A percentile compares a stretch with the other conserved stretches of the same genome.
Evolutionary conservation across 2,888 invertebrate genomes (phyloP).

Genomic region (Cetonia aurata): DNA sequence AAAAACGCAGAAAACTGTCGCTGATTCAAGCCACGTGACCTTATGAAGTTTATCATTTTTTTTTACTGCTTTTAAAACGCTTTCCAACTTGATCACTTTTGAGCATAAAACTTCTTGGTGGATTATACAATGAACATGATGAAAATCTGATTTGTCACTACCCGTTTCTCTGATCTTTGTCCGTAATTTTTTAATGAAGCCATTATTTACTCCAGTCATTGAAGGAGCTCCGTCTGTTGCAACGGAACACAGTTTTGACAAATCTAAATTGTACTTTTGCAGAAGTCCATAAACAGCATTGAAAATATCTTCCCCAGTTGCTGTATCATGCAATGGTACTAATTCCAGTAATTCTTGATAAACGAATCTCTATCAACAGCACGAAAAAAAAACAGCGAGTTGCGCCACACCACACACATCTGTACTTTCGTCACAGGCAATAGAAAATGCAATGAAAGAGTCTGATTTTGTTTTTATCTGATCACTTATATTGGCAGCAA

Average conservation of each 20-base stretch:
- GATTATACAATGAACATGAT: slow-evolving; percentile 15
- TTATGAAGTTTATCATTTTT: slow-evolving; percentile 12
- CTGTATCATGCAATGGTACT: too few species aligned
- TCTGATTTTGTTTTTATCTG: background rate
- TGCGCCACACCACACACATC: too few species aligned
- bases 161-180: slow-evolving; percentile 1
- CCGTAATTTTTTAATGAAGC: too few species aligned
- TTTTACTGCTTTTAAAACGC: background rate
- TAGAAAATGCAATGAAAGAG: background rate
- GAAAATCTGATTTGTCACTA: slow-evolving; percentile 9
- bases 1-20: slow-evolving; percentile 12
- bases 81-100: slow-evolving; percentile 13
- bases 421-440: background rate
- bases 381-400: too few species aligned
- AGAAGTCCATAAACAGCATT: too few species aligned
- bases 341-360: too few species aligned
- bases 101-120: slow-evolving; percentile 19
- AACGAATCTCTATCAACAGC: too few species aligned
- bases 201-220: too few species aligned
- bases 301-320: too few species aligned
- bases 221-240: too few species aligned
- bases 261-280: too few species aligned
- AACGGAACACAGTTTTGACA: too few species aligned
- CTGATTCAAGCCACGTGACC: slow-evolving; percentile 9
- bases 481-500: background rate